Base-by-base conservation (phyloP, 2,888 invertebrate species). In the Sphaerophoria taeniata region DNA sequence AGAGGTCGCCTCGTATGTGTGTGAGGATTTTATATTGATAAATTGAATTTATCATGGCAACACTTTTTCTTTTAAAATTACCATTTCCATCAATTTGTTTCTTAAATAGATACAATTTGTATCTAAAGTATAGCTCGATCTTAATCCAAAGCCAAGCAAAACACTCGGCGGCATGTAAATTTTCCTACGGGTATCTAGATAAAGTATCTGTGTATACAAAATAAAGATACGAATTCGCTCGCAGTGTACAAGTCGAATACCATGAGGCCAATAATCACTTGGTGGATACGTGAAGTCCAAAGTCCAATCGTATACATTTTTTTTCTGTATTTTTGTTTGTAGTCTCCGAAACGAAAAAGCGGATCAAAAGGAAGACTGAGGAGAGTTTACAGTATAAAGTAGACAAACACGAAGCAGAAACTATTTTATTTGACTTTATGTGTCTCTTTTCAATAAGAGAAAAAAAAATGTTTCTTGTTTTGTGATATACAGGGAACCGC, bases 231-330 rank as follows among this genome's bases (percentile, higher is more conserved):
- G 67, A 78, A 60, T 69, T 69, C 63, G 55, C 82, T 71, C 60
- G 39, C 60, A 56, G 75, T 55, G 58, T 43, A 43, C 14, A 47
- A 55, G 58, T 56, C 45, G 31, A 45, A 65, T 36, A 65, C 65
- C 60, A 55, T 55, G 56, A 53, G 53, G 75, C 60, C 77, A 81
- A 87, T 87, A 81, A 87, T 87, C 87, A 87, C 83, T 81, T 81
- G 80, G 65, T 87, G 71, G 61, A 80, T 77, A 87, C 87, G 87
- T 87, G 87, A 83, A 87, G 83, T 87, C 69, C 85, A 85, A 82
- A 87, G 83, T 86, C 85, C 85, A 78, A 80, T 67, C 70, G 63
- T 63, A 70, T 67, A 53, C 5, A 9, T 39, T 63, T 33, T 61
- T 55, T 33, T 33, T 55, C 33, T 55, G 14, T 51, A 24, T 55